phyloP scores from a whole-genome alignment of 2,888 invertebrate species.

The Drosophila mayaguana region DNA sequence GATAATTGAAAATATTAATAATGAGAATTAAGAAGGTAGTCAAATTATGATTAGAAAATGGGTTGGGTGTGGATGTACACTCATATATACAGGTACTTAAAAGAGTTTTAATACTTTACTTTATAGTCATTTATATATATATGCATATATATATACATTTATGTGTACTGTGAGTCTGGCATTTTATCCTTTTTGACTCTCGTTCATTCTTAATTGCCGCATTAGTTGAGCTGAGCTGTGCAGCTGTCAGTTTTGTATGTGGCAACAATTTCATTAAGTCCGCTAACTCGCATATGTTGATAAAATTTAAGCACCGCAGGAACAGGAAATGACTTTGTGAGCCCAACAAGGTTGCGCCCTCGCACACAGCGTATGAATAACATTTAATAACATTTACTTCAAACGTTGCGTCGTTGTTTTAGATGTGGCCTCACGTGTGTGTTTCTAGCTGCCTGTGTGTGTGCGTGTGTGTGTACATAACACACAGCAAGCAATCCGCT shows the following conservation, averaged over 20 bases:
- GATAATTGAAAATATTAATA: not conserved
- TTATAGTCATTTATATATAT: too few relatives aligned
- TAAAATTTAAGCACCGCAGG: constrained; percentile 54
- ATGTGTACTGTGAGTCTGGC: not conserved
- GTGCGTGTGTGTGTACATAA: not conserved
- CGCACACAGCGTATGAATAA: constrained; percentile 59
- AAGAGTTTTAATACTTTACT: too few relatives aligned
- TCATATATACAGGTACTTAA: too few relatives aligned
- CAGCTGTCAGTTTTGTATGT: constrained; percentile 25
- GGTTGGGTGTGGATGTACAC: too few relatives aligned
- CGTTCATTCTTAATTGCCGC: constrained; percentile 30
- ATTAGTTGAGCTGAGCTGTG: constrained; percentile 2
- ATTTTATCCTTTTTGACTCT: not conserved
- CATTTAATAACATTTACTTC: constrained; percentile 66
- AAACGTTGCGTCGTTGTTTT: constrained; percentile 28
- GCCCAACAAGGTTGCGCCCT: constrained; percentile 31
- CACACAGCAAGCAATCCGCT: constrained; percentile 20
- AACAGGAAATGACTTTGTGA: constrained; percentile 49
- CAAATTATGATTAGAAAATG: not conserved
- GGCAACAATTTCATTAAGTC: constrained; percentile 45
- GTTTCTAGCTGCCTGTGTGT: too few relatives aligned
- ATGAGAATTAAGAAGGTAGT: too few relatives aligned
- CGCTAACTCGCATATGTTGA: constrained; percentile 28
- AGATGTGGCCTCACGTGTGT: constrained; percentile 13
- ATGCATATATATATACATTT: too few relatives aligned